Base-by-base conservation (phyloP, 2,888 invertebrate species). In the Hydriomena furcata region DNA sequence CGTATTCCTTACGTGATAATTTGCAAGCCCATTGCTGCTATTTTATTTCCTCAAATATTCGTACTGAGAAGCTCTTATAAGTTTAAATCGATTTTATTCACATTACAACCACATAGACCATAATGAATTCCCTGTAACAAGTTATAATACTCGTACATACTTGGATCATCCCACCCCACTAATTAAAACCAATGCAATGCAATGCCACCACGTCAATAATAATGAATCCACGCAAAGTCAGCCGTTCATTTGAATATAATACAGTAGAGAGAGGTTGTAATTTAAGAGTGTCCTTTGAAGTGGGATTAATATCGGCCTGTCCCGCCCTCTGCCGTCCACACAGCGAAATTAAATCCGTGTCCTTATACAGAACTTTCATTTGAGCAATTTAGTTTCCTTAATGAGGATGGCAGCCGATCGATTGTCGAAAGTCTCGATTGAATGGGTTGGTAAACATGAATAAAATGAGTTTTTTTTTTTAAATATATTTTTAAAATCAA, bases 261-360 rank as follows among this genome's bases (percentile, higher is more conserved):
- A 65, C 65, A 63, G 50, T 62, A 71, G 67, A 70, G 74, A 71
- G 67, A 70, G 74, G 68, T 60, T 76, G 73, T 79, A 84, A 83
- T 82, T 80, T 74, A 71, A 79, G 68, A 63, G 60, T 73, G 73
- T 73, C 84, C 89, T 88, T 88, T 88, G 88, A 88, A 82, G 89
- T 88, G 62, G 79, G 87, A 88, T 88, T 88, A 88, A 76, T 73
- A 68, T 70, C 66, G 74, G 63, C 58, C 64, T 61, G 66, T 58
- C 62, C 71, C 65, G 63, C 66, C 75, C 73, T 68, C 68, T 66
- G 58, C 62, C 64, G 68, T 65, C 63, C 61, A 61, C 68, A 60
- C 71, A 72, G 65, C 72, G 42, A 81, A 87, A 87, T 85, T 86
- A 88, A 85, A 83, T 82, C 79, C 71, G 62, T 71, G 79, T 77